A percentile compares a stretch with the other conserved stretches of the same genome.
Conservation (phyloP, 2,888 invertebrate species). For the Heteromyza rotundicornis region DNA sequence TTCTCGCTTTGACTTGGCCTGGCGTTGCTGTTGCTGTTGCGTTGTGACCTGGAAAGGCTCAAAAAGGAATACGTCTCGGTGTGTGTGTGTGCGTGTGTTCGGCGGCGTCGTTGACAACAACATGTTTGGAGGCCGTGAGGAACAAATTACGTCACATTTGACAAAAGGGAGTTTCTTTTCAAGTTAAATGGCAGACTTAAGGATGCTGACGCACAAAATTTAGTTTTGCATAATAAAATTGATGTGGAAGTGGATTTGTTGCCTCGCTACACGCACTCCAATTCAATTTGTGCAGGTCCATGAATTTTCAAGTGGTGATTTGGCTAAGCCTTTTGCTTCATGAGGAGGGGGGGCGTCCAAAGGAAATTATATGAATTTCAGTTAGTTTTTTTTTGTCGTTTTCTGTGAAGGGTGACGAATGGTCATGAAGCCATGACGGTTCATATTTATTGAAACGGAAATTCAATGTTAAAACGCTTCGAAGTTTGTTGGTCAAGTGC, state of each 20-base stretch:
- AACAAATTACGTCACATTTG: slow-evolving; percentile 29
- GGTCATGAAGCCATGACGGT: no score
- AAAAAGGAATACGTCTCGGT: slow-evolving; percentile 7
- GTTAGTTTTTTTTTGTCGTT: no score
- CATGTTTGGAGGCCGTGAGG: background rate
- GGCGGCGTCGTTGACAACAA: no score
- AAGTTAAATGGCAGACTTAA: slow-evolving; percentile 25
- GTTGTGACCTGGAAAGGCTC: slow-evolving; percentile 28
- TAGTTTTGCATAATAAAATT: slow-evolving; percentile 23
- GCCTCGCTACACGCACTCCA: background rate
- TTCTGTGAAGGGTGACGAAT: no score
- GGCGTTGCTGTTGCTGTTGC: no score
- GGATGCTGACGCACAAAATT: slow-evolving; percentile 17
- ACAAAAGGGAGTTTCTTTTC: slow-evolving; percentile 19
- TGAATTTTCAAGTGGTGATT: slow-evolving; percentile 20
- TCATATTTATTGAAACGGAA: no score
- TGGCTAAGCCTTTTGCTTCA: background rate
- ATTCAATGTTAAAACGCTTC: no score
- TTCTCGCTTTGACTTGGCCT: slow-evolving; percentile 24
- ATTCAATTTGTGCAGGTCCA: slow-evolving; percentile 11
- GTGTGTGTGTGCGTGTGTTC: background rate
- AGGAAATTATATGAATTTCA: no score
- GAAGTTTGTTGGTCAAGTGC: no score
- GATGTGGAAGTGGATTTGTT: slow-evolving; percentile 4
- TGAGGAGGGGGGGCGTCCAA: background rate